phyloP scores from a whole-genome alignment of 2,113 vertebrate species.

The Ornithorhynchus anatinus region DNA sequence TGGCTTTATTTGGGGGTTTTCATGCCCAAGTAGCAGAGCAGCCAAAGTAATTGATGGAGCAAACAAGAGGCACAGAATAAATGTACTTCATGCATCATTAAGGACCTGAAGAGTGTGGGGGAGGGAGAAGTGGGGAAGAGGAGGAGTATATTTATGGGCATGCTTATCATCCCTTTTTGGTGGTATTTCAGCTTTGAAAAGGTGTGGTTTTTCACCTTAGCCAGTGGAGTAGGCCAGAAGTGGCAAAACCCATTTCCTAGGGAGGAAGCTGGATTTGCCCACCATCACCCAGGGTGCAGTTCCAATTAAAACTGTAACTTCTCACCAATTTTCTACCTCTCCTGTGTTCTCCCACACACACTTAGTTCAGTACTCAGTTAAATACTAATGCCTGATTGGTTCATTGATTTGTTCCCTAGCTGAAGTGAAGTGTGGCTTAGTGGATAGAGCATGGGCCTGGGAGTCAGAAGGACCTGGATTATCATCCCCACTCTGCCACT shows the following conservation, averaged over 20 bases:
- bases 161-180: background rate
- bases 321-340: too few species aligned
- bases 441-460: too few species aligned
- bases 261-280: background rate
- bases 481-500: too few species aligned
- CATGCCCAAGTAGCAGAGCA: slow-evolving; percentile 48
- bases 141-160: background rate
- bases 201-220: too few species aligned
- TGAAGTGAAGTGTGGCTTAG: too few species aligned
- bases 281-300: background rate
- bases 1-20: slow-evolving; percentile 39
- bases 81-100: slow-evolving; percentile 70
- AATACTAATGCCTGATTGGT: too few species aligned
- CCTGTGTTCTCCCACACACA: too few species aligned
- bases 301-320: background rate
- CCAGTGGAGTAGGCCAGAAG: too few species aligned
- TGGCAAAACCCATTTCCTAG: too few species aligned
- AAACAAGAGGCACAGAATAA: slow-evolving; percentile 44
- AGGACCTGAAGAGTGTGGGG: background rate
- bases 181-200: background rate
- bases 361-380: too few species aligned
- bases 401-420: too few species aligned
- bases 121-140: background rate
- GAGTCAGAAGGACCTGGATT: too few species aligned
- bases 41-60: slow-evolving; percentile 28